Conservation (phyloP, 1,140 invertebrate genomes). For the Prorops nasuta region DNA sequence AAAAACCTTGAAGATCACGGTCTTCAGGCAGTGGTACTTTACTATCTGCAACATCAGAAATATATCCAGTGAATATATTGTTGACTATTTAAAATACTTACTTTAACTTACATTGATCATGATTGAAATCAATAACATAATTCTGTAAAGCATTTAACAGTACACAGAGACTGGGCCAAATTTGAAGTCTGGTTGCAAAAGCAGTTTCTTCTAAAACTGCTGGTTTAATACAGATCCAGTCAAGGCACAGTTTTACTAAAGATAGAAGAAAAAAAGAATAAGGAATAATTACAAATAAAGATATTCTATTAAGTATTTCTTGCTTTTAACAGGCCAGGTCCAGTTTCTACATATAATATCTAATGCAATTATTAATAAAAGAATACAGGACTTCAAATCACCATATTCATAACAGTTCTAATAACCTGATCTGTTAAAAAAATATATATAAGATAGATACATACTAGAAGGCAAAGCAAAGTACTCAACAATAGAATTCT, state of each 20-base stretch:
- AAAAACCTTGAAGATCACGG: constrained; percentile 75
- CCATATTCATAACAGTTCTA: too few relatives aligned
- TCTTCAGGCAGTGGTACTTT: constrained; percentile 75
- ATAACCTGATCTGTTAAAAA: too few relatives aligned
- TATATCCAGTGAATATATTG: neutral
- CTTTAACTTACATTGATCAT: constrained; percentile 51
- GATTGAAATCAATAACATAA: constrained; percentile 51
- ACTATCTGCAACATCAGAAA: constrained; percentile 56
- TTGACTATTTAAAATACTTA: neutral
- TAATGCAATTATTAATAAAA: too few relatives aligned
- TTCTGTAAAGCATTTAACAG: constrained; percentile 68
- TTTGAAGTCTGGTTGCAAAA: constrained; percentile 68
- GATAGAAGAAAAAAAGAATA: constrained; percentile 21
- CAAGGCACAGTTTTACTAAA: constrained; percentile 72
- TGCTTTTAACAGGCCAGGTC: too few relatives aligned
- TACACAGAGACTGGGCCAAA: constrained; percentile 78
- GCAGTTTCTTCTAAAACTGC: constrained; percentile 59
- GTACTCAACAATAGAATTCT: constrained; percentile 65
- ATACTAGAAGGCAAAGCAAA: constrained; percentile 70
- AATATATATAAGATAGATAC: constrained; percentile 33
- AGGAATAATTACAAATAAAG: neutral
- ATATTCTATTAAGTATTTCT: too few relatives aligned
- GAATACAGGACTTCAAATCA: too few relatives aligned
- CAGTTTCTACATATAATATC: too few relatives aligned
- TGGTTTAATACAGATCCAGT: constrained; percentile 67